Percentiles rank a stretch among this genome's conserved stretches.
phyloP scores from a whole-genome alignment of 1,140 invertebrate species.

The Drosophila parvula region DNA sequence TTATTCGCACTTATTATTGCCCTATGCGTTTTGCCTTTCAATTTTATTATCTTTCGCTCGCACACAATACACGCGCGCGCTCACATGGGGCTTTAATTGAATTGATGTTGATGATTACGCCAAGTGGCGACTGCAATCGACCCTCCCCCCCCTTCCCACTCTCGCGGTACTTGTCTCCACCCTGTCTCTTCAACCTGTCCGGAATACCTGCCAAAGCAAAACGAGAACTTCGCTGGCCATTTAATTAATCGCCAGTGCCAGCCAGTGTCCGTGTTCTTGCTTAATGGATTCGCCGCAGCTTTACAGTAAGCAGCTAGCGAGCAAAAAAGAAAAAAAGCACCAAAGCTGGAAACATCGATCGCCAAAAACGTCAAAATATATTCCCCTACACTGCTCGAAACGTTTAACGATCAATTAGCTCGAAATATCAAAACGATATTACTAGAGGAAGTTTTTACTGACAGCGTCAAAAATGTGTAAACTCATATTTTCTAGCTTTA shows the following conservation, averaged over 20 bases:
- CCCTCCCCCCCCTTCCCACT: not conserved
- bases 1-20: constrained; percentile 51
- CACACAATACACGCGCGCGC: constrained; percentile 1
- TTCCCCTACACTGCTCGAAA: not conserved
- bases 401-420: not conserved
- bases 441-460: too few relatives aligned
- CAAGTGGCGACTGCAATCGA: constrained; percentile 55
- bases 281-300: constrained; percentile 57
- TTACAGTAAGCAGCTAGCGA: constrained; percentile 13
- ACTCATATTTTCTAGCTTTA: too few relatives aligned
- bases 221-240: constrained; percentile 43
- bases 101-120: constrained; percentile 65
- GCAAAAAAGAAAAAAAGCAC: not conserved
- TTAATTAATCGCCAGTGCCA: constrained; percentile 58
- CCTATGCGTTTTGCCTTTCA: constrained; percentile 44
- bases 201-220: constrained; percentile 43
- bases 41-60: constrained; percentile 48
- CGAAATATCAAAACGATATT: not conserved
- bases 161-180: not conserved
- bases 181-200: constrained; percentile 13
- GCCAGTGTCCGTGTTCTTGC: constrained; percentile 24
- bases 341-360: constrained; percentile 19
- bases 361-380: constrained; percentile 23
- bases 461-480: too few relatives aligned
- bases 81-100: constrained; percentile 55